Percentiles rank a stretch among this genome's conserved stretches.
Evolutionary conservation across 2,797 vertebrate genomes (phyloP).

Genomic region (Poecilia gillii): DNA sequence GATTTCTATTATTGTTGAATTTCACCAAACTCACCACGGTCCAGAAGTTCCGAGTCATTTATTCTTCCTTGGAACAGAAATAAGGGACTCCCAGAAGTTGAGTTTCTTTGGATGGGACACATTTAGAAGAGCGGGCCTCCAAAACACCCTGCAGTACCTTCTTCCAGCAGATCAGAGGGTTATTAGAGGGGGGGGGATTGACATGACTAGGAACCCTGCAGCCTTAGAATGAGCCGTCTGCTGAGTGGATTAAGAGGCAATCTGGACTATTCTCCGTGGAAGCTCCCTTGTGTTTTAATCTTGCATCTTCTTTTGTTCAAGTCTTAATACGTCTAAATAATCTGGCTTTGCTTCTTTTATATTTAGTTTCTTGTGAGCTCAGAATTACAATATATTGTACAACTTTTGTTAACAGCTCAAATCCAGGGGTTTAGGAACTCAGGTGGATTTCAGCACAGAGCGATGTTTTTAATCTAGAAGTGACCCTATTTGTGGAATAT

Average conservation of each 20-base stretch:
- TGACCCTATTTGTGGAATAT: not conserved
- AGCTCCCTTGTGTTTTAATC: slow-evolving; percentile 1
- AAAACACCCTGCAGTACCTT: not conserved
- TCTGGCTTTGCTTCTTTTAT: not conserved
- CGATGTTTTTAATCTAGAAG: not conserved
- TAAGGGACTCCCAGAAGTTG: not conserved
- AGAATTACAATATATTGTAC: not conserved
- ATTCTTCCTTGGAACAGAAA: not conserved
- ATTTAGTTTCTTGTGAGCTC: not conserved
- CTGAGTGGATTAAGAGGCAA: slow-evolving; percentile 7
- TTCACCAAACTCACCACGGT: not conserved
- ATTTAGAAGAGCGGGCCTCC: not conserved
- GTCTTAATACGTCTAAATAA: not conserved
- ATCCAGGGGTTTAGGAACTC: not conserved
- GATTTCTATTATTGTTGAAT: not conserved
- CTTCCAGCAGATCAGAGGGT: slow-evolving; percentile 11
- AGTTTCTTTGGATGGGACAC: not conserved
- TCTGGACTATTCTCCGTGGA: not conserved
- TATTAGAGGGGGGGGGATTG: slow-evolving; percentile 7
- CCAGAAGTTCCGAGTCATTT: not conserved
- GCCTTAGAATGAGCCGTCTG: slow-evolving; percentile 19
- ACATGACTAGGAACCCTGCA: slow-evolving; percentile 13
- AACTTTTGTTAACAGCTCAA: not conserved
- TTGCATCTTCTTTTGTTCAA: not conserved
- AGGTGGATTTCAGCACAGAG: not conserved